Evolutionary conservation across 2,888 invertebrate genomes (phyloP), one percentile per base, ranked within the genome.

Genomic region (Nomada ferruginata): DNA sequence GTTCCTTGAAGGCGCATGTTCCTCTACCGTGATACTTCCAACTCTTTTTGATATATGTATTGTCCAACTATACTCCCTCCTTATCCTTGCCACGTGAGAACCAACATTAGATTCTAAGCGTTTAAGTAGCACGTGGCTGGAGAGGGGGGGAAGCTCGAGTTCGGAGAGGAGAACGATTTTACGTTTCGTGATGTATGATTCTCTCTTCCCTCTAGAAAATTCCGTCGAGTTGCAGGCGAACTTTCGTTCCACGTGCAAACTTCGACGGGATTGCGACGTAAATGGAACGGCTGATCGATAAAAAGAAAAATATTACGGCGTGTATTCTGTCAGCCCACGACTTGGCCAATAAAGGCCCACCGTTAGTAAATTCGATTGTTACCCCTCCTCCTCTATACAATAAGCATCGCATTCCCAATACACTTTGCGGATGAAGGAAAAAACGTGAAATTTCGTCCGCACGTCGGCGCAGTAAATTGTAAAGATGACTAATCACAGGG

Each of bases 1-100:
- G 59, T 60, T 79, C 29, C 26, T 61, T 18, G 53, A 71, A 71
- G 55, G 65, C 70, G 47, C 65, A 66, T 79, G 79, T 47, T 7
- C 76, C 36, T 77, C 47, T 36, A 59, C 15, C 44, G 7, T 26
- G 53, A 50, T 65, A 65, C 55, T 66, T 65, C 47, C 60, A 29
- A 55, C 70, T 71, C 70, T 71, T 52, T 78, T 71, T 60, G 18
- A 60, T 50, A 47, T 15, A 44, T 11, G 18, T n/a, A 65, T 71
- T 70, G 10, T 20, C 47, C 44, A 65, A 76, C 77, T 26, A 26
- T 23, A 10, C 23, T 63, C 53, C n/a, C 55, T 79, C 59, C 47
- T 78, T 78, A 55, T 66, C 60, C 23, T 42, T 23, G 29, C 4
- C 23, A 70, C 20, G 42, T 55, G 18, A 71, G 50, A 76, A 55